phyloP scores from a whole-genome alignment of 1,140 invertebrate genomes.

The Sweltsa coloradensis region DNA sequence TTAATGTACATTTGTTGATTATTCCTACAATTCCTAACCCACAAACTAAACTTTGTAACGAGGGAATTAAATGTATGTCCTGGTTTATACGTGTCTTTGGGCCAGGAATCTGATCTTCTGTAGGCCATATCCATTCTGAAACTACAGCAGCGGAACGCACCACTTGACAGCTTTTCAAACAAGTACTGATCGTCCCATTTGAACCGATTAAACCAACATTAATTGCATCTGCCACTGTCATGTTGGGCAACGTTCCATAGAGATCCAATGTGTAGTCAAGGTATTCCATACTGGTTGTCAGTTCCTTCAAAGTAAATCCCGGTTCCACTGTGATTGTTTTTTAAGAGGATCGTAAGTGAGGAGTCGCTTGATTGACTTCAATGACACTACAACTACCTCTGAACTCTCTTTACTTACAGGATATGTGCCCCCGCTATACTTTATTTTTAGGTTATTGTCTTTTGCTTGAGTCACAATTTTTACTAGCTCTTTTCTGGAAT shows the following conservation, averaged over 20 bases:
- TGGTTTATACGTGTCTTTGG: no score
- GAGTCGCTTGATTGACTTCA: slow-evolving; percentile 4
- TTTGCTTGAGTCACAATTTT: slow-evolving; percentile 8
- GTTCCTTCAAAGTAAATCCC: slow-evolving; percentile 6
- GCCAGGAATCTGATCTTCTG: no score
- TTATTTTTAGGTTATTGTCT: slow-evolving; percentile 6
- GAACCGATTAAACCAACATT: slow-evolving; percentile 10
- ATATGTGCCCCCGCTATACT: slow-evolving; percentile 5
- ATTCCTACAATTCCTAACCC: slow-evolving; percentile 9
- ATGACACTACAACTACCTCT: slow-evolving; percentile 1
- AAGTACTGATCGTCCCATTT: slow-evolving; percentile 5
- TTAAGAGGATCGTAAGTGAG: slow-evolving; percentile 6
- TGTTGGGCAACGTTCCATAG: slow-evolving; percentile 9
- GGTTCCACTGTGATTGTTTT: slow-evolving; percentile 9
- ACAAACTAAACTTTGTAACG: slow-evolving; percentile 8
- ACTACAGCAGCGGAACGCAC: slow-evolving; percentile 3
- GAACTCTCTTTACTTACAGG: not conserved
- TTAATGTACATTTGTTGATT: slow-evolving; percentile 3
- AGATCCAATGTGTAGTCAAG: slow-evolving; percentile 7
- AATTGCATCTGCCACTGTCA: slow-evolving; percentile 11
- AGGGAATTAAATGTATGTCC: not conserved
- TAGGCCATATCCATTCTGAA: slow-evolving; percentile 5
- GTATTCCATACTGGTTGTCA: slow-evolving; percentile 3
- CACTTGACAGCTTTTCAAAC: slow-evolving; percentile 8
- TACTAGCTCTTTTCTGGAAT: not conserved